phyloP scores from a whole-genome alignment of 1,140 invertebrate genomes.

The Drosophila kohkoa region DNA sequence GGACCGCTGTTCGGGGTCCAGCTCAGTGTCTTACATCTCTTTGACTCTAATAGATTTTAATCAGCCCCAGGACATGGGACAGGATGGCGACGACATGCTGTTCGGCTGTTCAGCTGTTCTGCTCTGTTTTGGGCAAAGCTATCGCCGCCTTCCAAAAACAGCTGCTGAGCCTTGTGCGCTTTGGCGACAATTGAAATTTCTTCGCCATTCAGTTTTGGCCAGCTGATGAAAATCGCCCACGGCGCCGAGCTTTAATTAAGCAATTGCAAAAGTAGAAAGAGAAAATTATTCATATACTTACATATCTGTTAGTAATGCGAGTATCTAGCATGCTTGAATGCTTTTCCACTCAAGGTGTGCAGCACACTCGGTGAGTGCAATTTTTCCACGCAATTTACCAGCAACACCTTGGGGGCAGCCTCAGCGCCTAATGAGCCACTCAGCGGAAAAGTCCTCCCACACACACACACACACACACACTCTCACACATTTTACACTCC shows the following conservation, averaged over 20 bases:
- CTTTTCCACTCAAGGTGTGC: neutral
- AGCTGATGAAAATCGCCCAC: constrained; percentile 60
- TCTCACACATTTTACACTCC: neutral
- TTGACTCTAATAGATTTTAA: constrained; percentile 84
- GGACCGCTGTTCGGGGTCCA: neutral
- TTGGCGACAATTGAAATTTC: constrained; percentile 62
- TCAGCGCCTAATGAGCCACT: constrained; percentile 72
- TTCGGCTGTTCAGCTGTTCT: constrained; percentile 3
- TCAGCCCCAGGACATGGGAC: constrained; percentile 79
- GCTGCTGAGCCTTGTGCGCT: constrained; percentile 30
- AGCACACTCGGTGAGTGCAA: constrained; percentile 30
- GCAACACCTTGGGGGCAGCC: constrained; percentile 58
- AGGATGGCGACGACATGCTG: constrained; percentile 67
- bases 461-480: neutral
- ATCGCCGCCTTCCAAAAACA: neutral
- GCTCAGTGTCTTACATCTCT: constrained; percentile 76
- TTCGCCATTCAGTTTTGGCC: neutral
- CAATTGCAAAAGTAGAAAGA: constrained; percentile 51
- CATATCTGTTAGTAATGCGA: neutral
- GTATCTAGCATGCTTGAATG: constrained; percentile 1
- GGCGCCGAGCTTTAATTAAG: constrained; percentile 67
- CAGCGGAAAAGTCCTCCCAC: neutral
- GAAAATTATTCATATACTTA: constrained; percentile 1
- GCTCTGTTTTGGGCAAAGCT: constrained; percentile 35
- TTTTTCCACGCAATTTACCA: constrained; percentile 74